Percentiles rank a stretch among this genome's conserved stretches.
These are phyloP conservation scores for Apodemia hepburni DNA, from an alignment of 2,888 invertebrate genomes.

Conservation along the genomic window DNA sequence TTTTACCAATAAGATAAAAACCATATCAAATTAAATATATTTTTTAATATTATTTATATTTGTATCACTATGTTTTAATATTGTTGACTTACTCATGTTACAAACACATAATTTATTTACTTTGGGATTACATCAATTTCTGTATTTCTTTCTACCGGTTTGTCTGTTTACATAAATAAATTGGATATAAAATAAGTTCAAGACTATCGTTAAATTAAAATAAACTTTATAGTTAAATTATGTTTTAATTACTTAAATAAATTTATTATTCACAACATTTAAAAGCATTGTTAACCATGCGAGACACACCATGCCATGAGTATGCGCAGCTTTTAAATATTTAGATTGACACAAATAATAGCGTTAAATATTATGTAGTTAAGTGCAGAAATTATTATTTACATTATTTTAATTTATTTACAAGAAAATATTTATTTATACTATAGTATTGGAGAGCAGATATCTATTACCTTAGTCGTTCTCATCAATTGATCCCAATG, in stretches of 20 bases:
- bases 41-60: no score
- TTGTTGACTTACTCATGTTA: no score
- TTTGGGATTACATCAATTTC: no score
- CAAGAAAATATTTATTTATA: constrained; percentile 21
- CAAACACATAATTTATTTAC: no score
- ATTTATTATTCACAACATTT: constrained; percentile 15
- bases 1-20: no score
- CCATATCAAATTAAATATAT: no score
- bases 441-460: neutral
- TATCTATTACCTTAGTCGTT: constrained; percentile 90
- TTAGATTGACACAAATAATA: constrained; percentile 24
- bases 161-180: neutral
- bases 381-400: constrained; percentile 28
- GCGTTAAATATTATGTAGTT: constrained; percentile 15
- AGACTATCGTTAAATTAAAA: neutral
- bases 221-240: constrained; percentile 25
- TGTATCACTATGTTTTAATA: no score
- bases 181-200: neutral
- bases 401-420: constrained; percentile 20
- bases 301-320: neutral
- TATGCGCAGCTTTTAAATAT: constrained; percentile 26
- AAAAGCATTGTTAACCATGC: constrained; percentile 16
- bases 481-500: constrained; percentile 99
- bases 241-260: constrained; percentile 13
- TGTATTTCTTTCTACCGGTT: no score